A percentile compares a stretch with the other conserved stretches of the same genome.
Conservation (phyloP, 2,797 vertebrate species). For the Nannoperca australis region DNA sequence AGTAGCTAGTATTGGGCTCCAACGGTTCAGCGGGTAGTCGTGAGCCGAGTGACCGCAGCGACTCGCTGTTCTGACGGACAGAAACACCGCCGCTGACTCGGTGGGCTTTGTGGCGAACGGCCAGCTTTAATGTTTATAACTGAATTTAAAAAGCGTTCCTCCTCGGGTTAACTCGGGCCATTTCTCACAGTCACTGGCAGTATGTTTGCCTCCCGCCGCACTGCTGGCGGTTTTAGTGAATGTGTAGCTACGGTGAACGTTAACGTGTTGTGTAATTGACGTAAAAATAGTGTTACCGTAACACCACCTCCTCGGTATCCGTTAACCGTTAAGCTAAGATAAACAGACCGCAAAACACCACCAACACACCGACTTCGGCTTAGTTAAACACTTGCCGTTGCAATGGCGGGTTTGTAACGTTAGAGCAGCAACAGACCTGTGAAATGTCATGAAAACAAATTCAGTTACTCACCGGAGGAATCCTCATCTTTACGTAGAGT, state of each 20-base stretch:
- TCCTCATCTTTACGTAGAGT: constrained; percentile 80
- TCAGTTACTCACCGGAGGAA: constrained; percentile 82
- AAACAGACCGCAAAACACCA: background rate
- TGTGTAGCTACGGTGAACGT: constrained; percentile 14
- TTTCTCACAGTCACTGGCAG: background rate
- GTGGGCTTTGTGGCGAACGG: constrained; percentile 24
- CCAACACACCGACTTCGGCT: constrained; percentile 22
- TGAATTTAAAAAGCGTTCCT: background rate
- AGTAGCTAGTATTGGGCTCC: constrained; percentile 45
- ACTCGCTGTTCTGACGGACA: constrained; percentile 59
- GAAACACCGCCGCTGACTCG: constrained; percentile 32
- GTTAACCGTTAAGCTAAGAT: constrained; percentile 13
- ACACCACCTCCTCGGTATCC: constrained; percentile 21
- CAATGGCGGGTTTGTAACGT: constrained; percentile 67
- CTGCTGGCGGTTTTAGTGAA: background rate
- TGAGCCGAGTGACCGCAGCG: constrained; percentile 62
- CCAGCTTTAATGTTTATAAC: background rate
- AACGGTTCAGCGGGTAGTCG: constrained; percentile 56
- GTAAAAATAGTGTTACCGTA: constrained; percentile 41
- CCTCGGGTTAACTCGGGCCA: background rate
- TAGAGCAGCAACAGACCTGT: constrained; percentile 49
- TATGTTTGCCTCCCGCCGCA: background rate
- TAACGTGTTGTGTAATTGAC: constrained; percentile 61
- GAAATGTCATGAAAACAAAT: constrained; percentile 63
- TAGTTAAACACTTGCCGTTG: constrained; percentile 15